Conservation (phyloP, 2,888 invertebrate genomes). For the Stramonita haemastoma region DNA sequence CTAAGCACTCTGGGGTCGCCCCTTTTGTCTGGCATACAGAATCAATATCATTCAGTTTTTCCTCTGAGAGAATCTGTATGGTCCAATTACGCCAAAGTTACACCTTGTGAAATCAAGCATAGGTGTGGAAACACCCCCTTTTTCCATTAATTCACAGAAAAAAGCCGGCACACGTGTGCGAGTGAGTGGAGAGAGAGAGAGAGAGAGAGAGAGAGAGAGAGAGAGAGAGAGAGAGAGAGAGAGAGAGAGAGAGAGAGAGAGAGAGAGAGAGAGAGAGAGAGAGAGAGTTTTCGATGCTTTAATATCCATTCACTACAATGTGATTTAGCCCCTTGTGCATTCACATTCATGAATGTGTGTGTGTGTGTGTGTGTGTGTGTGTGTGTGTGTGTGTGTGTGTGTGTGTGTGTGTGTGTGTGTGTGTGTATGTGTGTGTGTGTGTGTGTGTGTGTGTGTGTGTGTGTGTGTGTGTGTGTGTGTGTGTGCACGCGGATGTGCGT, state of each 20-base stretch:
- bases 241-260: not conserved
- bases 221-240: slow-evolving; percentile 10
- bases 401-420: slow-evolving; percentile 17
- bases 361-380: slow-evolving; percentile 13
- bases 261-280: too few relatives aligned
- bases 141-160: too few relatives aligned
- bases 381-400: not conserved
- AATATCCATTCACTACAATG: too few relatives aligned
- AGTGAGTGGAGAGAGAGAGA: not conserved
- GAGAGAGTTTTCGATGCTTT: too few relatives aligned
- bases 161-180: not conserved
- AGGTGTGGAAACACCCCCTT: too few relatives aligned
- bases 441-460: not conserved
- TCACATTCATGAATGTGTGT: not conserved
- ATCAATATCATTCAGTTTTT: too few relatives aligned
- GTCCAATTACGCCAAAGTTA: too few relatives aligned
- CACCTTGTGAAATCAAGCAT: not conserved
- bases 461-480: not conserved
- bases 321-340: too few relatives aligned
- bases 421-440: slow-evolving; percentile 13
- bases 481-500: not conserved
- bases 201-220: not conserved
- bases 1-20: too few relatives aligned
- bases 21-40: too few relatives aligned
- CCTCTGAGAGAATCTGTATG: too few relatives aligned